phyloP scores from a whole-genome alignment of 2,797 vertebrate genomes.

The Anomalospiza imberbis region DNA sequence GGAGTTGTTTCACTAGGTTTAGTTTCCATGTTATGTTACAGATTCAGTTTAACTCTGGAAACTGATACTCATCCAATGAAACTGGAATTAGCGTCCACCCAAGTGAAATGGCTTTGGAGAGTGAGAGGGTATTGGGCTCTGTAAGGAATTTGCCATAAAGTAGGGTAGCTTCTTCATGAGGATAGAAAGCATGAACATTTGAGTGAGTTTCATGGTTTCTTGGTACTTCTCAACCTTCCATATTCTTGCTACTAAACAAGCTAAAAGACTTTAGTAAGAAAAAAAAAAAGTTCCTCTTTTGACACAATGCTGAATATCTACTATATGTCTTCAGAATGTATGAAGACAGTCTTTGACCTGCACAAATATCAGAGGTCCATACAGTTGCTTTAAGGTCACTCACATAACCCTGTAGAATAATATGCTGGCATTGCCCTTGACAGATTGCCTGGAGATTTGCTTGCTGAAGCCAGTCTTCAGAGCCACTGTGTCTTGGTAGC shows the following conservation, averaged over 20 bases:
- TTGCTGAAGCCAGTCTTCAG: conserved; percentile 39
- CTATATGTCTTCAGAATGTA: neutral
- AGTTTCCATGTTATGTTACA: neutral
- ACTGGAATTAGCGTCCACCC: neutral
- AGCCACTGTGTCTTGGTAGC: conserved; percentile 24
- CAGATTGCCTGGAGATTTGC: conserved; percentile 25
- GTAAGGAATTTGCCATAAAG: neutral
- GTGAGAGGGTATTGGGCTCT: neutral
- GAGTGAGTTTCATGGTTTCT: neutral
- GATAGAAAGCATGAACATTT: rapidly evolving
- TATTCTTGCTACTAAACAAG: neutral
- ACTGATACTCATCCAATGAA: neutral
- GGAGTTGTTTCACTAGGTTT: neutral
- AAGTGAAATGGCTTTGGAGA: neutral
- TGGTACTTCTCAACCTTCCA: neutral
- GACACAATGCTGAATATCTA: neutral
- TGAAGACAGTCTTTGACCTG: conserved; percentile 43
- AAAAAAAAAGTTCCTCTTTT: neutral
- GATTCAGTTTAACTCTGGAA: neutral
- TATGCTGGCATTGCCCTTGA: conserved; percentile 38
- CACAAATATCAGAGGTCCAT: conserved; percentile 38
- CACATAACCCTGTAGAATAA: conserved; percentile 24
- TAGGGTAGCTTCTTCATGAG: neutral
- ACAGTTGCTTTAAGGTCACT: conserved; percentile 41
- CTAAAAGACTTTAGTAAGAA: neutral